phyloP scores from a whole-genome alignment of 2,113 vertebrate species.

The Mus spicilegus region DNA sequence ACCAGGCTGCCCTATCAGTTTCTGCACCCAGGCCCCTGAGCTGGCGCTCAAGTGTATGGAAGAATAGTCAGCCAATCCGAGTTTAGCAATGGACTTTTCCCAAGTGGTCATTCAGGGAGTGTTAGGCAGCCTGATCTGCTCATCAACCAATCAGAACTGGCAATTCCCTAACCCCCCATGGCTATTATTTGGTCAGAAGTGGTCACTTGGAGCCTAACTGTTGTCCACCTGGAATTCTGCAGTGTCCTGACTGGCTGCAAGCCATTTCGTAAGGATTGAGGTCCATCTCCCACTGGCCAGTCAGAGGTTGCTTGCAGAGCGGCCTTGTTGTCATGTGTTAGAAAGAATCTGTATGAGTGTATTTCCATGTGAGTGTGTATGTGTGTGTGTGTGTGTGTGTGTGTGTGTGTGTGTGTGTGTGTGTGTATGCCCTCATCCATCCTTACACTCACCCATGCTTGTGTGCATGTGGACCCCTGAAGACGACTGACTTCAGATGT shows the following conservation, averaged over 20 bases:
- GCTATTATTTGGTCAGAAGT: not conserved
- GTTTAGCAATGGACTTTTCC: not conserved
- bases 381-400: not conserved
- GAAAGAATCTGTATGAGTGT: not conserved
- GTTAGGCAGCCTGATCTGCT: not conserved
- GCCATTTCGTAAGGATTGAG: not conserved
- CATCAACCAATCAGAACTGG: not conserved
- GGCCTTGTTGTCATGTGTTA: not conserved
- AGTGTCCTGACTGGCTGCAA: too few relatives aligned
- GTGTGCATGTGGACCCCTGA: not conserved
- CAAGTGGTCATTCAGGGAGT: not conserved
- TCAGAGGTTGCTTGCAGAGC: not conserved
- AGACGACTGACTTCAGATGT: not conserved
- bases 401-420: not conserved
- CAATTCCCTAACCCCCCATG: not conserved
- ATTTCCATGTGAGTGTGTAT: too few relatives aligned
- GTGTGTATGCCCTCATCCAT: too few relatives aligned
- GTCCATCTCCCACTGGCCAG: not conserved
- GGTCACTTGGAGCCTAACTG: not conserved
- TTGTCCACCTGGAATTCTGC: not conserved
- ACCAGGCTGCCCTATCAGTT: not conserved
- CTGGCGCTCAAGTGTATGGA: not conserved
- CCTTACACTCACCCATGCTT: not conserved
- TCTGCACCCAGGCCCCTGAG: not conserved
- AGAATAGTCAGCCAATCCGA: not conserved